These are phyloP conservation scores for Megalurothrips usitatus DNA, from an alignment of 2,888 invertebrate species.

Conservation along the genomic window DNA sequence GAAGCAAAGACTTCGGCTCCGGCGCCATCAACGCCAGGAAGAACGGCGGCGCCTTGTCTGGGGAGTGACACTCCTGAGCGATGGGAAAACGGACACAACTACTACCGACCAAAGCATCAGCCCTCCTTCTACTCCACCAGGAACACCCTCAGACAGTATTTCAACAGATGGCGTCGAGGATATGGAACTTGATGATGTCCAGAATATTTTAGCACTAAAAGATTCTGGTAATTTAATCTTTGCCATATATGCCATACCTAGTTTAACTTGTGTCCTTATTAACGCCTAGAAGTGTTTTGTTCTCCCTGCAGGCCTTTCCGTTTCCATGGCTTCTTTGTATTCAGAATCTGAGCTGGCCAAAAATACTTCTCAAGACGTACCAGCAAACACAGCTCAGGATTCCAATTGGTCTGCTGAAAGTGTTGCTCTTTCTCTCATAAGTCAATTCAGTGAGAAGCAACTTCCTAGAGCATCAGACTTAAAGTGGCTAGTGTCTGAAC, in stretches of 20 bases:
- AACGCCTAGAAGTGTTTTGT: slow-evolving; percentile 28
- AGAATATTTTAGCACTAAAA: slow-evolving; percentile 47
- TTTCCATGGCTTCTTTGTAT: slow-evolving; percentile 61
- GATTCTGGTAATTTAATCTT: slow-evolving; percentile 40
- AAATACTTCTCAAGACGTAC: slow-evolving; percentile 46
- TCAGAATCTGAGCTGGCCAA: slow-evolving; percentile 53
- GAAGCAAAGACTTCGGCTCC: slow-evolving; percentile 58
- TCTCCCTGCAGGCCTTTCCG: slow-evolving; percentile 49
- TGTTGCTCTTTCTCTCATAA: slow-evolving; percentile 70
- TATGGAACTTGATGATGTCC: slow-evolving; percentile 50
- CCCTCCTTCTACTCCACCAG: slow-evolving; percentile 51
- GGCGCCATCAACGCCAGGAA: slow-evolving; percentile 53
- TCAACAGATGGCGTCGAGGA: slow-evolving; percentile 54
- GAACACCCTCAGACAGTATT: slow-evolving; percentile 48
- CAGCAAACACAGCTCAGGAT: slow-evolving; percentile 35
- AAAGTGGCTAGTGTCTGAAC: slow-evolving; percentile 73
- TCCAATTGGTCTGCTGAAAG: slow-evolving; percentile 61
- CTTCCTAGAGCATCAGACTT: slow-evolving; percentile 72
- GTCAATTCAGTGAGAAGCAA: slow-evolving; percentile 69
- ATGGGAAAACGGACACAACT: slow-evolving; percentile 51
- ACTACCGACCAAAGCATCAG: slow-evolving; percentile 54
- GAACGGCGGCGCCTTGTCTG: slow-evolving; percentile 44
- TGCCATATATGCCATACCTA: background rate
- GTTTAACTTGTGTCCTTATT: no score
- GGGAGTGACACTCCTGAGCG: slow-evolving; percentile 45